Evolutionary conservation across 2,113 vertebrate genomes (phyloP).

Genomic region (Rutilus rutilus): DNA sequence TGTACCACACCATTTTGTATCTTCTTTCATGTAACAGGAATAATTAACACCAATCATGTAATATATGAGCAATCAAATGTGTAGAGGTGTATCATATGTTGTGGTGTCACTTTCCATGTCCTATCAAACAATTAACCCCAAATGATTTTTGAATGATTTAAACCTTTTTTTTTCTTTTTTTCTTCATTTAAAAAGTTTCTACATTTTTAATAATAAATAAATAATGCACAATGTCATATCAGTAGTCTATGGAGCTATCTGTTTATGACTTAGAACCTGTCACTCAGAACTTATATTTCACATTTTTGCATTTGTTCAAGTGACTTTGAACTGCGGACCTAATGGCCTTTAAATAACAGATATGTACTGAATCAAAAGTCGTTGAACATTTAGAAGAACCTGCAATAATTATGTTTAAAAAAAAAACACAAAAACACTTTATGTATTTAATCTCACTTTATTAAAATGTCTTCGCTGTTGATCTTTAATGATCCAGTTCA

Average conservation of each 20-base stretch:
- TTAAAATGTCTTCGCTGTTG: no score
- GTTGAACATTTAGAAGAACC: background rate
- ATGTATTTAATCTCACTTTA: no score
- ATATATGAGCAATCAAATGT: constrained; percentile 43
- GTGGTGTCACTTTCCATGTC: background rate
- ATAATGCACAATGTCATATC: background rate
- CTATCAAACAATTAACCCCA: background rate
- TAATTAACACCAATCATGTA: constrained; percentile 68
- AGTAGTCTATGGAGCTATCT: background rate
- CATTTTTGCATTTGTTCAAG: background rate
- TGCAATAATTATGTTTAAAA: no score
- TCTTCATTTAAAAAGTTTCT: background rate
- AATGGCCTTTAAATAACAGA: constrained; percentile 4
- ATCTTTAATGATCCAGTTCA: no score
- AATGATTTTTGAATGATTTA: background rate
- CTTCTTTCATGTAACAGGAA: constrained; percentile 74
- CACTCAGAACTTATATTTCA: background rate
- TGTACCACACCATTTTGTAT: constrained; percentile 41
- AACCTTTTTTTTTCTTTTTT: no score
- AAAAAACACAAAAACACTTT: no score
- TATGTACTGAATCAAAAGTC: background rate
- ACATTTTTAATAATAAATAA: background rate
- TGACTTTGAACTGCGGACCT: background rate
- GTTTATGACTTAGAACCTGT: background rate
- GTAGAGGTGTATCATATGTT: background rate